phyloP scores from a whole-genome alignment of 2,888 invertebrate genomes.

The Drosophila meridiana region DNA sequence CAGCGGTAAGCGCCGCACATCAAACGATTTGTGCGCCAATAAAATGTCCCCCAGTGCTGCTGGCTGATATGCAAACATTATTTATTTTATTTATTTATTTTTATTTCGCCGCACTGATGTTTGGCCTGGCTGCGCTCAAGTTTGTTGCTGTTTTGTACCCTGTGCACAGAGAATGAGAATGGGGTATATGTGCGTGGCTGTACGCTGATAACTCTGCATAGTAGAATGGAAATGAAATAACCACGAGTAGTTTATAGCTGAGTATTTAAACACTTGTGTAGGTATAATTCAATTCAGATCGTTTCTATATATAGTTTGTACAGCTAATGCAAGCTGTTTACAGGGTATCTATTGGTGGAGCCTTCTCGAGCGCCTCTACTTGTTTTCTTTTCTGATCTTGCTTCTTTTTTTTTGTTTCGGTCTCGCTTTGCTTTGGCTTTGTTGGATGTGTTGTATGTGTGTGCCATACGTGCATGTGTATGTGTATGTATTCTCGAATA shows the following conservation, averaged over 20 bases:
- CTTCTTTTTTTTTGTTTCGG: constrained; percentile 57
- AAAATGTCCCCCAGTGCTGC: constrained; percentile 75
- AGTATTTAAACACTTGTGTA: neutral
- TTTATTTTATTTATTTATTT: constrained; percentile 73
- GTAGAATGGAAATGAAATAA: neutral
- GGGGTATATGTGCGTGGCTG: neutral
- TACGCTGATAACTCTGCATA: too few relatives aligned
- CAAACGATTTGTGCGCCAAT: constrained; percentile 79
- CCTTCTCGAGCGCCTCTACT: neutral
- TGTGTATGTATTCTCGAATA: constrained; percentile 59
- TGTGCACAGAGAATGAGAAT: too few relatives aligned
- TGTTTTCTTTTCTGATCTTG: constrained; percentile 25
- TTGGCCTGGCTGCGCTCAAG: constrained; percentile 65
- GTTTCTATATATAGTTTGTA: neutral
- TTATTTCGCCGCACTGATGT: constrained; percentile 67
- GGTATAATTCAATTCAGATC: neutral
- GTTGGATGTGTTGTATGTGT: constrained; percentile 22
- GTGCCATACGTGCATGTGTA: constrained; percentile 20
- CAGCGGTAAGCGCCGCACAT: constrained; percentile 69
- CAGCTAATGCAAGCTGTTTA: neutral
- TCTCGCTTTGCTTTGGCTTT: constrained; percentile 52
- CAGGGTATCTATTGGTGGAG: constrained; percentile 17
- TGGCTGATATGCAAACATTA: constrained; percentile 80
- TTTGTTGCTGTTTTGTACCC: constrained; percentile 45
- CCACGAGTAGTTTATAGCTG: too few relatives aligned